These are phyloP conservation scores for Therioaphis trifolii DNA, from an alignment of 2,888 invertebrate genomes.

Conservation along the genomic window DNA sequence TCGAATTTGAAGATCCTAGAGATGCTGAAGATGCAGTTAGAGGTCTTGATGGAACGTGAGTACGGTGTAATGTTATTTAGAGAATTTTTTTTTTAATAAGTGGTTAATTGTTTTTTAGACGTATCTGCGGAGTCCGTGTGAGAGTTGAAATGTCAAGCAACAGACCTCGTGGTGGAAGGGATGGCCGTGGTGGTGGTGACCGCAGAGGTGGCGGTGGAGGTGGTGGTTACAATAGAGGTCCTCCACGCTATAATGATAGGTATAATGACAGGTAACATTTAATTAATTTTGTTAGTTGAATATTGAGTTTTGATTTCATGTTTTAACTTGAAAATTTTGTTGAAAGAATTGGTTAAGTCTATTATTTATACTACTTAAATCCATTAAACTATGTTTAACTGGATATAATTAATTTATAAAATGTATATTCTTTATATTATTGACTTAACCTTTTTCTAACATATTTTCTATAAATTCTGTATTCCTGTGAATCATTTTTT, in stretches of 20 bases:
- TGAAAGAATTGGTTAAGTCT: slow-evolving; percentile 21
- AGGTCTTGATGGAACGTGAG: slow-evolving; percentile 86
- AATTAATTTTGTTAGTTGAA: neutral
- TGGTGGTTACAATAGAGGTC: slow-evolving; percentile 61
- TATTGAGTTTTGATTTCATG: neutral
- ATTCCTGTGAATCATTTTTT: slow-evolving; percentile 32
- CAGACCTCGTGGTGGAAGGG: slow-evolving; percentile 74
- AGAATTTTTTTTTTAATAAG: slow-evolving; percentile 13
- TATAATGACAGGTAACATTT: slow-evolving; percentile 58
- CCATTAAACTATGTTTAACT: neutral
- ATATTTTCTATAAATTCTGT: slow-evolving; percentile 13
- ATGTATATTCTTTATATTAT: neutral
- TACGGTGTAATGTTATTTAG: slow-evolving; percentile 64
- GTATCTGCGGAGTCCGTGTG: slow-evolving; percentile 88
- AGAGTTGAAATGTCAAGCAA: slow-evolving; percentile 95
- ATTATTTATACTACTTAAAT: slow-evolving; percentile 18
- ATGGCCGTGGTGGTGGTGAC: slow-evolving; percentile 63
- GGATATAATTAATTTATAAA: neutral
- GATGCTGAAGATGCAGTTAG: slow-evolving; percentile 89
- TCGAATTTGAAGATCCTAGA: slow-evolving; percentile 87
- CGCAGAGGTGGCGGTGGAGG: slow-evolving; percentile 66
- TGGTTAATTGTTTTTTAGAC: slow-evolving; percentile 71
- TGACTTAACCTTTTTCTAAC: slow-evolving; percentile 38
- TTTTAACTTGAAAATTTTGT: slow-evolving; percentile 20
- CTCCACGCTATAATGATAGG: slow-evolving; percentile 62